phyloP scores from a whole-genome alignment of 2,113 vertebrate genomes.

The Tylochromis polylepis region DNA sequence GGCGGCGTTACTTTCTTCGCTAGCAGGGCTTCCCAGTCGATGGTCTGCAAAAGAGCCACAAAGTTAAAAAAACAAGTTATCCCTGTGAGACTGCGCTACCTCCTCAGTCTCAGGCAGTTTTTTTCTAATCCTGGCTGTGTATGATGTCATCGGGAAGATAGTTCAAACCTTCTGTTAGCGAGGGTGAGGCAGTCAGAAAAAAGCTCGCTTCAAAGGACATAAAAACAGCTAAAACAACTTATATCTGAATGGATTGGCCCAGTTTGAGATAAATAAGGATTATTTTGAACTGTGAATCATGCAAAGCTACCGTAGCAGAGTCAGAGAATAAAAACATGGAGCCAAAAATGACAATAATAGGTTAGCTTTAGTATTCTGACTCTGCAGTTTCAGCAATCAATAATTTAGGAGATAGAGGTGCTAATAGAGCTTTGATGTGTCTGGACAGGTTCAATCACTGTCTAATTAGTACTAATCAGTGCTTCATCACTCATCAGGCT shows the following conservation, averaged over 20 bases:
- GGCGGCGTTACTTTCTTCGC: constrained; percentile 78
- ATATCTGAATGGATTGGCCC: not conserved
- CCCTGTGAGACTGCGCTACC: not conserved
- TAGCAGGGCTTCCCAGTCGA: constrained; percentile 86
- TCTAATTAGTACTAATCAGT: not conserved
- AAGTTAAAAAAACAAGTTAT: accelerated
- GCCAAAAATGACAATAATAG: not conserved
- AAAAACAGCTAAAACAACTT: not conserved
- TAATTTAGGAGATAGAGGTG: not conserved
- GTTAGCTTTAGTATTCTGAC: accelerated
- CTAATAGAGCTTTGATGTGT: not conserved
- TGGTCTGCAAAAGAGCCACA: constrained; percentile 63
- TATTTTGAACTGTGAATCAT: not conserved
- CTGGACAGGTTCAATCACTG: not conserved
- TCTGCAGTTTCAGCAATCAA: not conserved
- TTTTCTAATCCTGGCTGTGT: not conserved
- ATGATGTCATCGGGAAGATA: not conserved
- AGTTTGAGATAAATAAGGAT: not conserved
- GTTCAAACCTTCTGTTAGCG: not conserved
- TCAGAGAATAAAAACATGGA: not conserved
- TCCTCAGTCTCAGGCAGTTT: not conserved
- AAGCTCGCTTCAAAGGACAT: too few relatives aligned
- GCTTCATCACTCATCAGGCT: not conserved
- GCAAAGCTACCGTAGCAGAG: not conserved
- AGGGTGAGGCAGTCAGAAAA: accelerated